A percentile compares a stretch with the other conserved stretches of the same genome.
These are phyloP conservation scores for Picathartes gymnocephalus DNA, from an alignment of 2,113 vertebrate species.

Conservation along the genomic window DNA sequence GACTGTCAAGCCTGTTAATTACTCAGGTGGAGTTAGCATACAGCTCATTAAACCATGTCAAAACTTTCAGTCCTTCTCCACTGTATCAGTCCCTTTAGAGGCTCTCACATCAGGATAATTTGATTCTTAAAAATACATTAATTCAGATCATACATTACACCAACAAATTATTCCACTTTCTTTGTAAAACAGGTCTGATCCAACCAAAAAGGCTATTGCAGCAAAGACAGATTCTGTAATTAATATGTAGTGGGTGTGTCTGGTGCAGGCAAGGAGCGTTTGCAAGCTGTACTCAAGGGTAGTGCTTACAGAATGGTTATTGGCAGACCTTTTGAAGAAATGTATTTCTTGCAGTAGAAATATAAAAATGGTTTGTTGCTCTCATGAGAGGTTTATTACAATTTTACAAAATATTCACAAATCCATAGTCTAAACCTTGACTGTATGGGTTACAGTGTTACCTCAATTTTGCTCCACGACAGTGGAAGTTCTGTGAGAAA, in stretches of 20 bases:
- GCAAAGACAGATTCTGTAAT: conserved; percentile 43
- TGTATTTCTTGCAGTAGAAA: neutral
- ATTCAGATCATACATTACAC: conserved; percentile 72
- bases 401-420: neutral
- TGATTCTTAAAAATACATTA: conserved; percentile 71
- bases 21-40: conserved; percentile 68
- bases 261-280: neutral
- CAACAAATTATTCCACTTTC: conserved; percentile 68
- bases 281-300: neutral
- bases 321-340: neutral
- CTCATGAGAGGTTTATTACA: neutral
- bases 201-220: conserved; percentile 36
- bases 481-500: neutral
- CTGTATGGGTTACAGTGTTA: neutral
- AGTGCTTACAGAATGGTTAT: neutral
- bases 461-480: neutral
- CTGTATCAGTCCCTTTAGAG: conserved; percentile 60
- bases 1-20: conserved; percentile 70
- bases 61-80: conserved; percentile 61
- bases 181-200: conserved; percentile 60
- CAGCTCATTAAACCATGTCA: conserved; percentile 71
- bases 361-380: neutral
- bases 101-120: conserved; percentile 61
- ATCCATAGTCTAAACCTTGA: neutral
- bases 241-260: conserved; percentile 37